Evolutionary conservation across 30 jellyfish, hydroid and myxozoan species (phyloP).

Genomic region (Phacellophora camtschatica): DNA sequence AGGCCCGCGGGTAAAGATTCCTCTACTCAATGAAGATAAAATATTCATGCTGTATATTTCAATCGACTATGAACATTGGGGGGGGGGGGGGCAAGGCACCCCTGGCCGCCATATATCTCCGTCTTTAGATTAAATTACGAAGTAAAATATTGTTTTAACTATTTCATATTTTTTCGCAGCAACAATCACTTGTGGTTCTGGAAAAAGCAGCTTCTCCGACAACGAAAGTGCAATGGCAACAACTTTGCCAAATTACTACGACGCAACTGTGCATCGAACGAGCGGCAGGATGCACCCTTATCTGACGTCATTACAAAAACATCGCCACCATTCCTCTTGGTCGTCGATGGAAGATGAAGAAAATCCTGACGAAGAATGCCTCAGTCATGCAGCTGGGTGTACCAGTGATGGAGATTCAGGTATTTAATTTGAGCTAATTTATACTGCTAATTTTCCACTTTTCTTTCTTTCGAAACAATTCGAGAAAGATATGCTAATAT

Average conservation of each 20-base stretch:
- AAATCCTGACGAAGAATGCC: constrained; percentile 56
- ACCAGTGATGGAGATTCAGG: constrained; percentile 88
- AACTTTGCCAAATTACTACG: constrained; percentile 47
- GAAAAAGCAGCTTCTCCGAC: constrained; percentile 52
- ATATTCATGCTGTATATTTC: too few relatives aligned
- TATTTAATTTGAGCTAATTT: too few relatives aligned
- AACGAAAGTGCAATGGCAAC: constrained; percentile 28
- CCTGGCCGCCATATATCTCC: not conserved
- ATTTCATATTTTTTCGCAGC: constrained; percentile 8
- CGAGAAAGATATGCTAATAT: too few relatives aligned
- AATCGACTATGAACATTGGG: not conserved
- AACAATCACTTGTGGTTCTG: constrained; percentile 38
- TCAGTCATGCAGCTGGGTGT: constrained; percentile 55
- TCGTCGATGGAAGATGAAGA: constrained; percentile 90
- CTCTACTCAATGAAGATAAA: too few relatives aligned
- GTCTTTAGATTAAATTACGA: too few relatives aligned
- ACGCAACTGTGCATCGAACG: constrained; percentile 52
- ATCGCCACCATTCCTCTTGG: constrained; percentile 68
- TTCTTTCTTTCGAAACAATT: too few relatives aligned
- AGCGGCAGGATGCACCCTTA: constrained; percentile 73
- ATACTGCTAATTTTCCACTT: too few relatives aligned
- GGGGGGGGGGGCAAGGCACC: not conserved
- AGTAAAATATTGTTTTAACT: too few relatives aligned
- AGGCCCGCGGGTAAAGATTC: too few relatives aligned
- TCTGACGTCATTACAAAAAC: constrained; percentile 58